Evolutionary conservation across 2,797 vertebrate species (phyloP).

Genomic region (Steatocranus sp.): DNA sequence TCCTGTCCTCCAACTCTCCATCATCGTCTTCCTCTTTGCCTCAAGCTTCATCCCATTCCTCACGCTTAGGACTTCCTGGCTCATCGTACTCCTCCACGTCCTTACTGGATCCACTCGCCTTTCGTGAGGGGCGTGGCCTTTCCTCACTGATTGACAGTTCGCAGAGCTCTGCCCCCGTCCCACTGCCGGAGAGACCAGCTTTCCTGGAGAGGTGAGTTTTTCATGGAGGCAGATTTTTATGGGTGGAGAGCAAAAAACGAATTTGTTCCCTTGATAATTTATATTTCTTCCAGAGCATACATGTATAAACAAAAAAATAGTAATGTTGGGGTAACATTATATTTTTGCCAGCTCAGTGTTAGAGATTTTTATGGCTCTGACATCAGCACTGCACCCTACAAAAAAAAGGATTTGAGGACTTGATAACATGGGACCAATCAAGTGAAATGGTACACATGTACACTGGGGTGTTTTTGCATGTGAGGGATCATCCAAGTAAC

Average conservation of each 20-base stretch:
- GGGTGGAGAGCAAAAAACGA: not conserved
- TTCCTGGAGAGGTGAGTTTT: conserved; percentile 82
- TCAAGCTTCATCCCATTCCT: conserved; percentile 74
- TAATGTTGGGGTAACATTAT: not conserved
- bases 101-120: conserved; percentile 70
- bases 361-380: not conserved
- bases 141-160: conserved; percentile 59
- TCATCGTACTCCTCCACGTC: conserved; percentile 74
- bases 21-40: conserved; percentile 79
- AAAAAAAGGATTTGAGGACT: not conserved
- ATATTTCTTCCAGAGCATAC: not conserved
- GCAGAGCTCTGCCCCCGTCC: conserved; percentile 81
- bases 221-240: not conserved
- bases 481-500: not conserved
- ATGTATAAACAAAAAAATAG: not conserved
- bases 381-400: not conserved
- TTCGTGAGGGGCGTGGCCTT: conserved; percentile 78
- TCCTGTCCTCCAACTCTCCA: conserved; percentile 82
- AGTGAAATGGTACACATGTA: not conserved
- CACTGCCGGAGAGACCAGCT: conserved; percentile 85
- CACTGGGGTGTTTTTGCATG: not conserved
- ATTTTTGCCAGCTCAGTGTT: not conserved
- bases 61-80: conserved; percentile 67
- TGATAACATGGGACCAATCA: not conserved
- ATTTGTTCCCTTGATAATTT: not conserved